Conservation (phyloP, 2,113 vertebrate species). For the Psammodynastes pulverulentus region DNA sequence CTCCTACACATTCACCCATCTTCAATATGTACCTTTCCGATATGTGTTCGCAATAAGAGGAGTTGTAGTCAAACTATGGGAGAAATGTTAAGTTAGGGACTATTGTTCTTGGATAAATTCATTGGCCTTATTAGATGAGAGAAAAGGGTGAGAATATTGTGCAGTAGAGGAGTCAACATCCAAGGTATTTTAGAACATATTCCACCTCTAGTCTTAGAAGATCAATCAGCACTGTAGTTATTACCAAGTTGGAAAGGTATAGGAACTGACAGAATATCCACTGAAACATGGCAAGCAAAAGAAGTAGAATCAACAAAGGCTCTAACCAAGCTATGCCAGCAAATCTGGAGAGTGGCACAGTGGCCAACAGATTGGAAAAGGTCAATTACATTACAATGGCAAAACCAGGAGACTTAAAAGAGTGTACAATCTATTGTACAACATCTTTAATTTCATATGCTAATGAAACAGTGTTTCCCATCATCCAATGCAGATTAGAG, state of each 20-base stretch:
- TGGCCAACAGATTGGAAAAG: not conserved
- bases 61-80: not conserved
- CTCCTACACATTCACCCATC: too few species aligned
- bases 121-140: not conserved
- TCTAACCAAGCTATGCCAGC: not conserved
- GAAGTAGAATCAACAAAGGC: not conserved
- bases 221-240: not conserved
- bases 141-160: not conserved
- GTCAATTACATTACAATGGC: not conserved
- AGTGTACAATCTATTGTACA: not conserved
- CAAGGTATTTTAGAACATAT: not conserved
- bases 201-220: not conserved
- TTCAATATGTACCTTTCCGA: too few species aligned
- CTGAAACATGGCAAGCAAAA: not conserved
- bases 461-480: not conserved
- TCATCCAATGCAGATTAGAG: not conserved
- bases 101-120: not conserved
- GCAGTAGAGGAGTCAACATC: not conserved
- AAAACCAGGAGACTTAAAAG: not conserved
- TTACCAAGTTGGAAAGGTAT: not conserved
- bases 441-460: not conserved
- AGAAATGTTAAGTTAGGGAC: not conserved
- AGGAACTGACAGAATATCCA: not conserved
- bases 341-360: not conserved
- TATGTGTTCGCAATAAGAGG: too few species aligned